Base-by-base conservation (phyloP, 64 coral and sea anemone species). In the Actinia equina region DNA sequence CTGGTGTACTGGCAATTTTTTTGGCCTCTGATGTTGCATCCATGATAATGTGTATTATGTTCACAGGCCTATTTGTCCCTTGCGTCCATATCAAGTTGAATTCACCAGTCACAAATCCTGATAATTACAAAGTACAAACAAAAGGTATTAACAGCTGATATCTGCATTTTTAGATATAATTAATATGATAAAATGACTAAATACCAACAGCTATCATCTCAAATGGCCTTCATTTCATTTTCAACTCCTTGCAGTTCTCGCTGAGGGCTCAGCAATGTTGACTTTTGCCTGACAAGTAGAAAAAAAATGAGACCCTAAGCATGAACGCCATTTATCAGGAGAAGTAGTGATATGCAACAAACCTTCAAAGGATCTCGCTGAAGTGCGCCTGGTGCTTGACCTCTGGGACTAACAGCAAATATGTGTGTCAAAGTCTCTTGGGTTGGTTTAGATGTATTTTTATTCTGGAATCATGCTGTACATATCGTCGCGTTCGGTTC, bases 11-110 rank as follows among this genome's bases (percentile, higher is more conserved):
- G 52, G 22, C 30, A 19, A 70, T 83, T 17, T 16, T 18, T 27
- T 27, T n/a, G n/a, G 91, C 91, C 16, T 92, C 79, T 11, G 17
- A 52, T 53, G 82, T 87, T 2, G 86, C 79, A 88, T 93, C 86
- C 91, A 93, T 93, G 10, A 88, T 88, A 37, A 93, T 52, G 70
- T 93, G 91, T 17, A 93, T 85, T 18, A 93, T 74, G 17, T 87
- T 79, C 18, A 93, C 63, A 6, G 86, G 82, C n/a, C 82, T 88
- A 2, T 59, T 51, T 54, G 52, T 59, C 5, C 87, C 91, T 60
- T 44, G 43, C 5, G 86, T 89, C 15, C 83, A 2, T 17, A 37
- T 37, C 30, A 37, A 37, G 55, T 88, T 93, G 54, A 88, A 88
- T 46, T 93, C 82, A 44, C 91, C 91, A 61, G 79, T 93, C 12